Conservation (phyloP, 2,888 invertebrate species). For the Tricholauxania praeusta region DNA sequence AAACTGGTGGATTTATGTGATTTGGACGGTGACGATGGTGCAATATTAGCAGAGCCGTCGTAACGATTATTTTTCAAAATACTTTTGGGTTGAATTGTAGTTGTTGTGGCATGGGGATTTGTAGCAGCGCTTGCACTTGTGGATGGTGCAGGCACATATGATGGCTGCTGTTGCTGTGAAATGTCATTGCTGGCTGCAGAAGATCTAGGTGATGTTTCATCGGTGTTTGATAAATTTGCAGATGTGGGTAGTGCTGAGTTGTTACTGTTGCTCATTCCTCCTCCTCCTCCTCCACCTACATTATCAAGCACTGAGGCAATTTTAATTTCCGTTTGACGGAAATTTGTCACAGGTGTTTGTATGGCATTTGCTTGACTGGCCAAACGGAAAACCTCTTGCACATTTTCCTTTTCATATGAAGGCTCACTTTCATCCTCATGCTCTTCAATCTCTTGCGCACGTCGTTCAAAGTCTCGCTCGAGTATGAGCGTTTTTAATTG, state of each 20-base stretch:
- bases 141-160: slow-evolving; percentile 36
- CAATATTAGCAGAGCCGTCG: slow-evolving; percentile 54
- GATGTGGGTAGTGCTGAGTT: background rate
- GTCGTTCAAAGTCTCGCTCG: slow-evolving; percentile 93
- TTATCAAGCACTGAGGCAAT: slow-evolving; percentile 52
- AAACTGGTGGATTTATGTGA: slow-evolving; percentile 67
- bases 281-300: slow-evolving; percentile 27
- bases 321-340: slow-evolving; percentile 66
- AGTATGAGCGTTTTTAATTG: slow-evolving; percentile 88
- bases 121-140: slow-evolving; percentile 10
- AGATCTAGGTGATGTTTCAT: slow-evolving; percentile 58
- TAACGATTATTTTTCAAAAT: slow-evolving; percentile 67
- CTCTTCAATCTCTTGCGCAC: slow-evolving; percentile 83
- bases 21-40: slow-evolving; percentile 65
- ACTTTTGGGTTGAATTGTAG: slow-evolving; percentile 64
- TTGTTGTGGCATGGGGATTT: slow-evolving; percentile 5
- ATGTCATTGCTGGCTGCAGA: slow-evolving; percentile 39
- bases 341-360: slow-evolving; percentile 67
- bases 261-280: slow-evolving; percentile 2
- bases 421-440: slow-evolving; percentile 76
- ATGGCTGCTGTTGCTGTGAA: slow-evolving; percentile 38
- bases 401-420: slow-evolving; percentile 65
- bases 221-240: slow-evolving; percentile 41
- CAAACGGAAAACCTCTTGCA: slow-evolving; percentile 71
- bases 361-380: slow-evolving; percentile 67